Evolutionary conservation across 1,140 invertebrate genomes (phyloP).

Genomic region (Campodea augens): DNA sequence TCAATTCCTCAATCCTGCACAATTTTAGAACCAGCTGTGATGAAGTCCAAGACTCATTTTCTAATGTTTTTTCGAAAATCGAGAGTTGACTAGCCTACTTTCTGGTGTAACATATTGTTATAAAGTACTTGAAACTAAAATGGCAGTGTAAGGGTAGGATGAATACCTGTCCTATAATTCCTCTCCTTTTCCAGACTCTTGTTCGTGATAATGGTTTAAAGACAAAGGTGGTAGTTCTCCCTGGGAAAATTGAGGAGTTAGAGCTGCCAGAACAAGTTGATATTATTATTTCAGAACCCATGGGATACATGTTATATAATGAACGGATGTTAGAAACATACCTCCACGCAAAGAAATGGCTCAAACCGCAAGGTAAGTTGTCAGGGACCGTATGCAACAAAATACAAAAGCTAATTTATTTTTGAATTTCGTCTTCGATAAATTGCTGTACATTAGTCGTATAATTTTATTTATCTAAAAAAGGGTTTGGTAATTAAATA

Average conservation of each 20-base stretch:
- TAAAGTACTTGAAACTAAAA: not conserved
- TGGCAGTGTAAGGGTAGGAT: not conserved
- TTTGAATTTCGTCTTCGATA: too few species aligned
- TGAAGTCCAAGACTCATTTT: too few species aligned
- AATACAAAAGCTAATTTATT: too few species aligned
- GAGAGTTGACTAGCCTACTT: too few species aligned
- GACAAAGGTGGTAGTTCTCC: constrained; percentile 73
- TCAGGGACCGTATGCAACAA: too few species aligned
- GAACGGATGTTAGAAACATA: constrained; percentile 99
- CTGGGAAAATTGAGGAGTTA: constrained; percentile 98
- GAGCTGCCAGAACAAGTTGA: constrained; percentile 87
- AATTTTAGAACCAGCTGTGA: too few species aligned
- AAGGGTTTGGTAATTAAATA: too few species aligned
- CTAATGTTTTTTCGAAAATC: too few species aligned
- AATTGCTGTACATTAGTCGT: too few species aligned
- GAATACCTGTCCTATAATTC: not conserved
- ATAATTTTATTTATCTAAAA: too few species aligned
- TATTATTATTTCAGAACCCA: constrained; percentile 95
- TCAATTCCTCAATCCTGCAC: too few species aligned
- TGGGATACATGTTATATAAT: constrained; percentile 99
- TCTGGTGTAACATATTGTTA: too few species aligned
- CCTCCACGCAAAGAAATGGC: constrained; percentile 95
- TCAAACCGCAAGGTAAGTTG: constrained; percentile 56
- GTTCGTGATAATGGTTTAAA: constrained; percentile 77
- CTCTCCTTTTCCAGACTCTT: constrained; percentile 35